Evolutionary conservation across 2,888 invertebrate species (phyloP).

Genomic region (Heliconius ismenius): DNA sequence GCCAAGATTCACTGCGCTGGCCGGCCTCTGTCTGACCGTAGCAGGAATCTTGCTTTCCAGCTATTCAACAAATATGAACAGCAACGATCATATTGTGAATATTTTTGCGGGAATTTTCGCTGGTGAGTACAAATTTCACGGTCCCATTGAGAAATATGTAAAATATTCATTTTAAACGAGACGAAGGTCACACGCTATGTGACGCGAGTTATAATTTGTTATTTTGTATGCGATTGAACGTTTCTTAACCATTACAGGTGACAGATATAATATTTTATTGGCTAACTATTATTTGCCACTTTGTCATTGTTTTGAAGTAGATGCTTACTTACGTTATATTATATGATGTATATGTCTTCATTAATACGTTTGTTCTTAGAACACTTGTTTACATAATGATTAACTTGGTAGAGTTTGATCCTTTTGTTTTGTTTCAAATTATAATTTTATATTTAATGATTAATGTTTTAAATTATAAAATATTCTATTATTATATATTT

Average conservation of each 20-base stretch:
- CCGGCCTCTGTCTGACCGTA: conserved; percentile 82
- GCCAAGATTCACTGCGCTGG: conserved; percentile 81
- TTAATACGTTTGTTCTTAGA: conserved; percentile 13
- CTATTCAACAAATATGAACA: conserved; percentile 72
- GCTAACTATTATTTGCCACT: conserved; percentile 14
- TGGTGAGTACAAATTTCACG: conserved; percentile 62
- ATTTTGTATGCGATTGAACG: conserved; percentile 18
- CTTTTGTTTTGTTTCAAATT: not conserved
- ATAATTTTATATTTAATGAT: not conserved
- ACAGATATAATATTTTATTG: conserved; percentile 18
- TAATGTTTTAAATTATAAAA: not conserved
- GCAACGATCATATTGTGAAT: conserved; percentile 74
- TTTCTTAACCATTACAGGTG: conserved; percentile 7
- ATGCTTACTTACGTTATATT: not conserved
- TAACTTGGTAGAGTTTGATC: not conserved
- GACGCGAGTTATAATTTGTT: conserved; percentile 26
- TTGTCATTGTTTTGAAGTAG: conserved; percentile 9
- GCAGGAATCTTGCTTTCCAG: conserved; percentile 81
- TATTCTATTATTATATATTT: not conserved
- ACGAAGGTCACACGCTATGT: conserved; percentile 39
- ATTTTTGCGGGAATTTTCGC: conserved; percentile 78
- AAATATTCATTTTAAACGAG: conserved; percentile 20
- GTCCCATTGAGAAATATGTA: conserved; percentile 23
- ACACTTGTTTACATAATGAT: conserved; percentile 21
- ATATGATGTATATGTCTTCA: not conserved